Evolutionary conservation across 2,888 invertebrate genomes (phyloP), one percentile per base, ranked within the genome.

Genomic region (Lathronympha strigana): DNA sequence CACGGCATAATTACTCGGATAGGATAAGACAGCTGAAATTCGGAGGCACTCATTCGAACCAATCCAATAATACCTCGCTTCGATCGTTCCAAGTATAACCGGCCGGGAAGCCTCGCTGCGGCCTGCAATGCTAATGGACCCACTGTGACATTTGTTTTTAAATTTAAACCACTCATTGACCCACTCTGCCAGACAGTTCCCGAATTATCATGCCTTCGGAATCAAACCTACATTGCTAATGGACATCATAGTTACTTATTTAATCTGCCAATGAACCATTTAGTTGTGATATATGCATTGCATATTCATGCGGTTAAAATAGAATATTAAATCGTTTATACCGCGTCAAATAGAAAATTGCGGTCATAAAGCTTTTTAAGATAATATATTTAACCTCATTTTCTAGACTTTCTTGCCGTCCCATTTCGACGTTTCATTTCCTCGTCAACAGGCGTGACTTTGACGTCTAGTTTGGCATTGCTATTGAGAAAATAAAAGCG

Each of bases 11-110:
- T 72, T 70, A 70, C 67, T 76, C 68, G 60, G 67, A 71, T 73
- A 73, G 73, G 72, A 75, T 72, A 76, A 80, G 79, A 77, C 81
- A 78, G 76, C 78, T 79, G 80, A 82, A 84, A 80, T 82, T 83
- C 78, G 77, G 76, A 76, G 76, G 77, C 78, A 78, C 75, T 84
- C 79, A 76, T 74, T 76, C 75, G 82, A 80, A 85, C 83, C 83
- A 81, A 81, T 82, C 86, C 88, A 87, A 87, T 85, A 90, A 90
- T 90, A 90, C 89, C 79, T 72, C 73, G 81, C 77, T 89, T 88
- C 88, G 88, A 91, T 88, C 86, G 86, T 72, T 83, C 87, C 85
- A 78, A 86, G 83, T 89, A 85, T 90, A 91, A 79, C 82, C 83
- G 86, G 85, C 87, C 88, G 78, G 81, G 83, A 51, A 53, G 40